These are phyloP conservation scores for Doryteuthis pealeii DNA, from an alignment of 1,140 invertebrate genomes.

Conservation along the genomic window DNA sequence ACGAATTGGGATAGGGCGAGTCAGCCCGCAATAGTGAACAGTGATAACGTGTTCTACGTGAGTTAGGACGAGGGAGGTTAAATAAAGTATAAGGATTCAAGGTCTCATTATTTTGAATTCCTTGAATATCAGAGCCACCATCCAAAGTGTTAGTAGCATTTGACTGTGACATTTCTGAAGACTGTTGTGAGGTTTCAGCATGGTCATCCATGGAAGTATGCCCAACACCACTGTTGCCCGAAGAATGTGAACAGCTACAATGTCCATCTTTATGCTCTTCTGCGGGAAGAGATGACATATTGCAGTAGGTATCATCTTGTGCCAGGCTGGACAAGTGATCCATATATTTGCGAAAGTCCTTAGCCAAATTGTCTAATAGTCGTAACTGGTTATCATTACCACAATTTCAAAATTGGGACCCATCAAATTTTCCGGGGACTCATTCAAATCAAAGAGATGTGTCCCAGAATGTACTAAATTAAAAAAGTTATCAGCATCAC, in stretches of 20 bases:
- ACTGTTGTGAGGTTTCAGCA: not conserved
- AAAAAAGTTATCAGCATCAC: too few species aligned
- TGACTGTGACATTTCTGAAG: not conserved
- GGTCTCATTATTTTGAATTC: conserved; percentile 23
- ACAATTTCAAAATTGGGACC: too few species aligned
- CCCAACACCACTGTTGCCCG: not conserved
- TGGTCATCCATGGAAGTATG: not conserved
- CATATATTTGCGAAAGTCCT: conserved; percentile 45
- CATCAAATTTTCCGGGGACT: too few species aligned
- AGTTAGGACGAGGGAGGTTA: conserved; percentile 34
- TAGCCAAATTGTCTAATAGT: conserved; percentile 27
- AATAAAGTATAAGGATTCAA: conserved; percentile 46
- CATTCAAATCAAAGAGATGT: too few species aligned
- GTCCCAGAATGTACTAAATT: too few species aligned
- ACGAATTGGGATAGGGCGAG: not conserved
- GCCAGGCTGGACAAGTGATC: conserved; percentile 40
- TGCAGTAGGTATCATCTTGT: conserved; percentile 7
- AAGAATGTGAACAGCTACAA: not conserved
- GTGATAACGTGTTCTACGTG: not conserved
- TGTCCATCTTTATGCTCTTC: not conserved
- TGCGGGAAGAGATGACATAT: not conserved
- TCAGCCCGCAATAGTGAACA: not conserved
- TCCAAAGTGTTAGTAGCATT: not conserved
- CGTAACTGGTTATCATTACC: not conserved
- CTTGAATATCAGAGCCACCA: not conserved